Base-by-base conservation (phyloP, 1,140 invertebrate genomes). In the Caenorhabditis inopinata region DNA sequence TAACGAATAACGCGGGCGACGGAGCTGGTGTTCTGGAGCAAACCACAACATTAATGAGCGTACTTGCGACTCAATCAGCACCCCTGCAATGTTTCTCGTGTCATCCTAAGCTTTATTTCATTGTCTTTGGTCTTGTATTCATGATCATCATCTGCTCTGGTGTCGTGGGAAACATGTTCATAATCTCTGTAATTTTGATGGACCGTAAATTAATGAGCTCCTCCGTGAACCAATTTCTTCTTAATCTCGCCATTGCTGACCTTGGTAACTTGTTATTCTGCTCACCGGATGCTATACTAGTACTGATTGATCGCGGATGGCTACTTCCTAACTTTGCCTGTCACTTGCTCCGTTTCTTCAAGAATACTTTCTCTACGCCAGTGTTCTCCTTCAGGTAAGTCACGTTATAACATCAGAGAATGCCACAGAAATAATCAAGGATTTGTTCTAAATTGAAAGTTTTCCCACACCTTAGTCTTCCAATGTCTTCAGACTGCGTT, bases 301-400 rank as follows among this genome's bases (percentile, higher is more conserved):
- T 76, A 5, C n/a, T 83, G n/a, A 29, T 81, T 32, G 78, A 84
- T 32, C 53, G 68, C 21, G 83, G 83, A 12, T 84, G 83, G 83
- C 16, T 84, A 0, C 73, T 84, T 0, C 83, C 83, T 6, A 23
- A 7, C 16, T 29, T 84, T 32, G 42, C 76, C 14, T 84, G 83
- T 47, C 83, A 62, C 14, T 21, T 82, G 0, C 25, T 84, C 14
- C 83, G 83, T n/a, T 84, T 35, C 53, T 84, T 32, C 83, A 83
- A 29, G 82, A 83, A 32, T 83, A 83, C 48, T 83, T 83, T 38
- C 83, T 83, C 11, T 83, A 83, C 45, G 74, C 83, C 42, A 81
- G 79, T 46, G 83, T 83, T 38, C 78, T 83, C 0, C 78, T 83
- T 32, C 83, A 83, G 82, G 82, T 77, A 51, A 35, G 53, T 45